Conservation (phyloP, 2,113 vertebrate species). For the Brevimyrus niger region DNA sequence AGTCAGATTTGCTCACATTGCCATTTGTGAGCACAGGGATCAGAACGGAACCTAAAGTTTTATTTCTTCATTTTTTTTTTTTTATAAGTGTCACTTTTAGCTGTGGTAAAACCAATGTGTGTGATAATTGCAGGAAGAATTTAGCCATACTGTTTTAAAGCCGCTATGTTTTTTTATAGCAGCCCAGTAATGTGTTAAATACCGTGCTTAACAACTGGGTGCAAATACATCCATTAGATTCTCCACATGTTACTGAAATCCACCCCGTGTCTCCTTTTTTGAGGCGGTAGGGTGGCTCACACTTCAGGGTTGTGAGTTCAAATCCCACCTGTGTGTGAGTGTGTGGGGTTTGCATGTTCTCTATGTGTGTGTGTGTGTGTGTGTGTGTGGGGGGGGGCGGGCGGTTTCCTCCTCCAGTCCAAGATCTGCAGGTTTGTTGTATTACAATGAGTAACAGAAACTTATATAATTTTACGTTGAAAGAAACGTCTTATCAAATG, state of each 20-base stretch:
- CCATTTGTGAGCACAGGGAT: not conserved
- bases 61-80: not conserved
- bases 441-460: not conserved
- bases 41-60: not conserved
- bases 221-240: not conserved
- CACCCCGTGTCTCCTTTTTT: not conserved
- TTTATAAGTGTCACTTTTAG: not conserved
- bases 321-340: conserved; percentile 2
- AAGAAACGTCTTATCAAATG: not conserved
- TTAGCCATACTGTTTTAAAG: not conserved
- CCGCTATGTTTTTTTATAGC: not conserved
- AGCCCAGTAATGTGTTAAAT: not conserved
- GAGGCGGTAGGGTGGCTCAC: not conserved
- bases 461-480: not conserved
- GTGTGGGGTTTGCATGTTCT: not conserved
- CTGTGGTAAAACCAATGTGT: not conserved
- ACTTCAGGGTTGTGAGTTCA: not conserved
- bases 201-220: not conserved
- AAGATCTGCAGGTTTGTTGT: not conserved
- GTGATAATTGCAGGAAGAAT: not conserved
- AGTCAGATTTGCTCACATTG: too few species aligned
- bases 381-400: not conserved
- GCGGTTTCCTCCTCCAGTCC: not conserved
- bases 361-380: not conserved
- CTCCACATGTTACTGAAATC: not conserved